Percentiles rank a stretch among this genome's conserved stretches.
phyloP scores from a whole-genome alignment of 2,888 invertebrate species.

The Flexamia atlantica region DNA sequence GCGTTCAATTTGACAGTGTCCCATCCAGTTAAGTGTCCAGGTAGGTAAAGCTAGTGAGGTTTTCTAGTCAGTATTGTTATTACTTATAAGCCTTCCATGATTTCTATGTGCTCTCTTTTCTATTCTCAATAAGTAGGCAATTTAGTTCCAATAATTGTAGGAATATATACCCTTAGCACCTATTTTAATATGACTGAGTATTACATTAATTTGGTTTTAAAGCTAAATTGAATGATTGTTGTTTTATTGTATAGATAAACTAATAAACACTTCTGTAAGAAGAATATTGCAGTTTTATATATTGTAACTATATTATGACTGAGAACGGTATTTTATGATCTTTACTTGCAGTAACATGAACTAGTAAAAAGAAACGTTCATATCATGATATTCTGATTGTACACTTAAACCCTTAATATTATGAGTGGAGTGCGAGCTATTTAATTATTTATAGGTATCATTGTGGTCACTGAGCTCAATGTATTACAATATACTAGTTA shows the following conservation, averaged over 20 bases:
- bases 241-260: not conserved
- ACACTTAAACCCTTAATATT: too few relatives aligned
- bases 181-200: not conserved
- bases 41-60: conserved; percentile 3
- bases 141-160: not conserved
- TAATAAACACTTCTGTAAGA: not conserved
- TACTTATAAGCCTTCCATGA: conserved; percentile 35
- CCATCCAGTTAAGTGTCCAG: conserved; percentile 23
- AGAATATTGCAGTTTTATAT: not conserved
- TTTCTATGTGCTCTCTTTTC: conserved; percentile 37
- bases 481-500: too few relatives aligned
- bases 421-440: too few relatives aligned
- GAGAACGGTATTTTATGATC: too few relatives aligned
- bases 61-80: conserved; percentile 36
- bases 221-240: too few relatives aligned
- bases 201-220: too few relatives aligned
- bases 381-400: not conserved
- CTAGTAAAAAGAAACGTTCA: not conserved
- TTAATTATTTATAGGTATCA: too few relatives aligned
- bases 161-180: not conserved
- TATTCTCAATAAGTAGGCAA: not conserved
- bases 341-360: too few relatives aligned
- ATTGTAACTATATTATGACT: not conserved
- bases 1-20: not conserved
- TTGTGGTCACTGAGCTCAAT: too few relatives aligned